Conservation (phyloP, 2,113 vertebrate species). For the Sitta europaea region DNA sequence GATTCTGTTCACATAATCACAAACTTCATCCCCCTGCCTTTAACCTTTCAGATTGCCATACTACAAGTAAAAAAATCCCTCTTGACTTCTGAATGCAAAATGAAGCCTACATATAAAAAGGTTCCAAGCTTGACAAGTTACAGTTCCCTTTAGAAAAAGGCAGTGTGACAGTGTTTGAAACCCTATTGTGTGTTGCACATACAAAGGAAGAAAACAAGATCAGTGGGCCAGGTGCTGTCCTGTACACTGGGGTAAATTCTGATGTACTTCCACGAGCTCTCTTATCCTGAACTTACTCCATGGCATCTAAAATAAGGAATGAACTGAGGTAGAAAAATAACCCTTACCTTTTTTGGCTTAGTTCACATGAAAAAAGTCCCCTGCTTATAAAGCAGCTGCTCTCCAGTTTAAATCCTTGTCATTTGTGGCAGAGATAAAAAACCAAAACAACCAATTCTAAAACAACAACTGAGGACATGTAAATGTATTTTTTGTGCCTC, state of each 20-base stretch:
- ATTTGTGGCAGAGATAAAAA: not conserved
- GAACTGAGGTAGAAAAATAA: not conserved
- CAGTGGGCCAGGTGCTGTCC: not conserved
- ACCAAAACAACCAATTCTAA: not conserved
- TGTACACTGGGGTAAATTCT: not conserved
- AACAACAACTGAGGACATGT: not conserved
- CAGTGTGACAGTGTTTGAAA: not conserved
- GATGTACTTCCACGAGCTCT: not conserved
- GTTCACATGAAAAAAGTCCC: not conserved
- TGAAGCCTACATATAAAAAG: not conserved
- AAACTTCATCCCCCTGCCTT: not conserved
- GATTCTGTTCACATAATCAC: not conserved
- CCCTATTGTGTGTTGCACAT: not conserved
- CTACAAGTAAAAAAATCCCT: not conserved
- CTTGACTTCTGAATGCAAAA: not conserved
- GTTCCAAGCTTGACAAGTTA: not conserved
- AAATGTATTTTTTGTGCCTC: not conserved
- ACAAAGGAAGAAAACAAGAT: not conserved
- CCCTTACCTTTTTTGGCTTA: not conserved
- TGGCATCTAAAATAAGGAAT: not conserved
- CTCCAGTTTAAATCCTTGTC: not conserved
- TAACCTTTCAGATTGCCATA: not conserved
- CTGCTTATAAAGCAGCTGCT: not conserved
- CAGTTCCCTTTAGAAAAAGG: not conserved
- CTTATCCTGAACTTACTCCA: not conserved